Evolutionary conservation across 2,113 vertebrate genomes (phyloP), one percentile per base, ranked within the genome.

Genomic region (Brachyhypopomus occidentalis): DNA sequence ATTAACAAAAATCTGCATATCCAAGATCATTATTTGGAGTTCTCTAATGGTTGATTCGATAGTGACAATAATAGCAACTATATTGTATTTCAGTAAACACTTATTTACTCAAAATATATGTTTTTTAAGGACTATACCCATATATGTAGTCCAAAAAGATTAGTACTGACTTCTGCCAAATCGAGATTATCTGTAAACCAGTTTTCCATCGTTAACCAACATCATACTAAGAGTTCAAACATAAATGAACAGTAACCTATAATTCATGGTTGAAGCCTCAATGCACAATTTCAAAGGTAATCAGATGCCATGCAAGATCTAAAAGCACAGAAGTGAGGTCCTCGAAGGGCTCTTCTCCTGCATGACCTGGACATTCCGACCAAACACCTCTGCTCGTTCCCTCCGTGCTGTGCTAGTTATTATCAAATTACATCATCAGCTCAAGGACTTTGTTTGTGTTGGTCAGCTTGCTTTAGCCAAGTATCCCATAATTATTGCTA

Each of bases 391-490:
- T 30, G 17, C 34, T 27, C 70, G 22, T 69, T 36, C 48, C 66
- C 60, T 45, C 64, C 67, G 56, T 17, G n/a, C 60, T 30, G 60
- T 55, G 48, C 71, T 78, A 23, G n/a, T 82, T 63, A 63, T 63
- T 38, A 63, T 27, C 25, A 5, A 22, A 38, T 79, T 64, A 82
- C 72, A 75, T 82, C 79, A 82, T 71, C 25, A 2, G 63, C 80
- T 76, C 27, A n/a, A 80, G 77, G 60, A 55, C 72, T 77, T 80
- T 85, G 84, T 85, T 80, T 83, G 64, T 73, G 67, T 80, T 83
- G 73, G 70, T 71, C 70, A 52, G 27, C 66, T 45, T 83, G 67
- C 59, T 81, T 84, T 25, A 60, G 38, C 64, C 74, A 78, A 84
- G 78, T 79, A 69, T 30, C 55, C 41, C 38, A 77, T 60, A 62